A percentile compares a stretch with the other conserved stretches of the same genome.
Evolutionary conservation across 2,797 vertebrate genomes (phyloP).

Genomic region (Spinus pinus): DNA sequence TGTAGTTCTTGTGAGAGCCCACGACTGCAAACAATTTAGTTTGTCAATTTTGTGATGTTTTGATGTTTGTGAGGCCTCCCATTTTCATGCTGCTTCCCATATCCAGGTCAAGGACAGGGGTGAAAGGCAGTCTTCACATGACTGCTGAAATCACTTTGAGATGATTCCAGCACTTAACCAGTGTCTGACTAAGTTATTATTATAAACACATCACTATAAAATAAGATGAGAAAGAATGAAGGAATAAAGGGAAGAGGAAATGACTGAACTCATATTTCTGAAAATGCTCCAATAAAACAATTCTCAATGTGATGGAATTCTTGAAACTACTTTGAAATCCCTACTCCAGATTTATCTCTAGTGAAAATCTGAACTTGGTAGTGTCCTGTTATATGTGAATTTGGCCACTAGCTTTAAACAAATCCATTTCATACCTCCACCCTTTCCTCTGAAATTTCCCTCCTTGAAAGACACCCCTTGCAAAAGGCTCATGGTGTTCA

Average conservation of each 20-base stretch:
- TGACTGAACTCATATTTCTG: not conserved
- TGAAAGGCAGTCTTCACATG: not conserved
- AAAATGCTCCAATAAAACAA: not conserved
- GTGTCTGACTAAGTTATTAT: not conserved
- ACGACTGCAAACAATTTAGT: not conserved
- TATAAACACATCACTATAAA: not conserved
- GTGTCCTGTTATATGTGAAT: not conserved
- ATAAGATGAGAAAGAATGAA: slow-evolving; percentile 23
- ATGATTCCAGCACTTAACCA: not conserved
- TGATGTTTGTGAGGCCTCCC: not conserved
- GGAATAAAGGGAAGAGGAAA: slow-evolving; percentile 32
- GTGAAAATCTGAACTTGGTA: not conserved
- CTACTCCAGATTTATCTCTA: not conserved
- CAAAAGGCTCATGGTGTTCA: not conserved
- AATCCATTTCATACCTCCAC: not conserved
- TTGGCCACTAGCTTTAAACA: not conserved
- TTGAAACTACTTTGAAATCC: not conserved
- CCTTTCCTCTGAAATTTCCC: not conserved
- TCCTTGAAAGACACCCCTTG: not conserved
- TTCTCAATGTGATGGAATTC: not conserved
- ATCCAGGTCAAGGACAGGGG: not conserved
- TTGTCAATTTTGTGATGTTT: not conserved
- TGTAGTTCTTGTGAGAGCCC: not conserved
- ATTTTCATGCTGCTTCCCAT: not conserved
- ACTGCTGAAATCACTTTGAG: not conserved